phyloP scores from a whole-genome alignment of 2,797 vertebrate species.

The Parauchenoglanis ngamensis region DNA sequence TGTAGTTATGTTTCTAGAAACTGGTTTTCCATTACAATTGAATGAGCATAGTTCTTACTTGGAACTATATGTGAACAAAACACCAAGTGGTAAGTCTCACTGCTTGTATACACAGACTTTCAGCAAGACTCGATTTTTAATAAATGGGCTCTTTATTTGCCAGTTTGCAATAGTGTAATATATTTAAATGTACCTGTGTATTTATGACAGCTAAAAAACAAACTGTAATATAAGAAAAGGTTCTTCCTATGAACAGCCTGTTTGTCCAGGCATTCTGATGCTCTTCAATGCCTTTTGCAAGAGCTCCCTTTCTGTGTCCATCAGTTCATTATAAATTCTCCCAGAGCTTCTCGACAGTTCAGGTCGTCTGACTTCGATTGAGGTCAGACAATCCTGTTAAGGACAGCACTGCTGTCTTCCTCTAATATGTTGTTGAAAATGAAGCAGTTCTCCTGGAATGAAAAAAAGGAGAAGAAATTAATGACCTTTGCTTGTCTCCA shows the following conservation, averaged over 20 bases:
- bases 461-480: neutral
- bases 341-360: neutral
- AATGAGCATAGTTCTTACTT: neutral
- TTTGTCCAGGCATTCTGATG: neutral
- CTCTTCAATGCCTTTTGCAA: neutral
- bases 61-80: neutral
- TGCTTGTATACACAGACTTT: neutral
- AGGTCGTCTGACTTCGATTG: neutral
- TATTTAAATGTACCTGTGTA: neutral
- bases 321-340: neutral
- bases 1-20: neutral
- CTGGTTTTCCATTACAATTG: neutral
- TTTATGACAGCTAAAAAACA: neutral
- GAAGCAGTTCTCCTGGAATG: neutral
- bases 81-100: neutral
- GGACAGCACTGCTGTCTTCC: neutral
- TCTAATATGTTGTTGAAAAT: neutral
- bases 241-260: neutral
- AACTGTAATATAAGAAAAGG: neutral
- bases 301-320: neutral
- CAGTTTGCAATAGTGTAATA: neutral
- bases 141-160: neutral
- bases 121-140: neutral
- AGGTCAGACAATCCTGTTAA: slow-evolving; percentile 9
- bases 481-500: neutral